These are phyloP conservation scores for Dicrurus megarhynchus DNA, from an alignment of 2,113 vertebrate species.

Conservation along the genomic window DNA sequence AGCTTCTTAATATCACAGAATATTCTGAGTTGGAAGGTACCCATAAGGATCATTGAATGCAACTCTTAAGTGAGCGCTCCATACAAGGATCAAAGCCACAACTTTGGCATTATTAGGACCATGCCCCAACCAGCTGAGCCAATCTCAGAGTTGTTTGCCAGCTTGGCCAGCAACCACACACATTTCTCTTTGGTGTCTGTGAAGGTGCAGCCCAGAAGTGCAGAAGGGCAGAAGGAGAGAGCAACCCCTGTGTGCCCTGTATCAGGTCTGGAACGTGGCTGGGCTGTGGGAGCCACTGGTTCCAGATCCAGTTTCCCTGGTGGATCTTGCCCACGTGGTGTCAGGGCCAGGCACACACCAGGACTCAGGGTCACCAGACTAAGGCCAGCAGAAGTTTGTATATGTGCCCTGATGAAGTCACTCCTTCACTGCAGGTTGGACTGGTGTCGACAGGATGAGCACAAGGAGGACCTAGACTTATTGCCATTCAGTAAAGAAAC, in stretches of 20 bases:
- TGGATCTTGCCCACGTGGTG: neutral
- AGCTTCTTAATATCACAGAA: neutral
- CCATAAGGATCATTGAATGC: neutral
- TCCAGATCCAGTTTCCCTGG: neutral
- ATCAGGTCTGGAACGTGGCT: accelerated
- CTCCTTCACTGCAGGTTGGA: neutral
- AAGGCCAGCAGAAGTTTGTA: neutral
- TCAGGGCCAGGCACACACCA: neutral
- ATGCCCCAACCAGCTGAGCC: too few relatives aligned
- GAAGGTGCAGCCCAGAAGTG: neutral
- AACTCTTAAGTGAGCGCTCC: neutral
- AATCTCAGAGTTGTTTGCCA: accelerated
- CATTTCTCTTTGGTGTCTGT: neutral
- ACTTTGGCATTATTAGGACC: neutral
- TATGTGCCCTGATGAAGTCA: accelerated
- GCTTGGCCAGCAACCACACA: neutral
- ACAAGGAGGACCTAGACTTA: neutral
- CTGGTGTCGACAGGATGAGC: neutral
- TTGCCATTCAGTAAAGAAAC: neutral
- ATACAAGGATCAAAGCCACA: neutral
- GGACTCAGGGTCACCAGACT: too few relatives aligned
- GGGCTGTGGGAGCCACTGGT: neutral
- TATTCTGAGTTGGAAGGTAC: neutral
- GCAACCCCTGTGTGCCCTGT: accelerated
- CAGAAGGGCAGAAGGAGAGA: neutral